These are phyloP conservation scores for Hipposideros armiger DNA, from an alignment of 2,113 vertebrate genomes.

Conservation along the genomic window DNA sequence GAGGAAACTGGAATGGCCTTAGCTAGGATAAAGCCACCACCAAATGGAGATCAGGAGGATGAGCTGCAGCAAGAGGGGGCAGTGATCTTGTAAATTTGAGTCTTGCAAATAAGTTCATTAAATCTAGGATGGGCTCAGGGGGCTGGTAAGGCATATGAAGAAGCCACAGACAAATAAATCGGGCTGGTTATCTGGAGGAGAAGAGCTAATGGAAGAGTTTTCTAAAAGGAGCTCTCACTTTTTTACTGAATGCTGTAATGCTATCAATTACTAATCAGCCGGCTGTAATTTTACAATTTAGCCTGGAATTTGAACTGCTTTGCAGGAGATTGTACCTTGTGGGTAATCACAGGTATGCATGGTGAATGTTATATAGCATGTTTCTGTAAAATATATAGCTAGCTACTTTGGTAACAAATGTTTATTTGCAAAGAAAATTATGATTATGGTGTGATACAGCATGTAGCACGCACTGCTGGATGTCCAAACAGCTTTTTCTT, in stretches of 20 bases:
- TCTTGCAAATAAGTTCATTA: constrained; percentile 17
- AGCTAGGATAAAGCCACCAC: background rate
- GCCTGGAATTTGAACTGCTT: constrained; percentile 30
- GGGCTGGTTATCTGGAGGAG: background rate
- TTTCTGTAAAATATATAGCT: constrained; percentile 51
- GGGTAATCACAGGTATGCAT: constrained; percentile 26
- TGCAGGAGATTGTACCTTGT: background rate
- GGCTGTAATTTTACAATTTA: constrained; percentile 56
- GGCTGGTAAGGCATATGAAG: background rate
- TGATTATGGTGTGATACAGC: background rate
- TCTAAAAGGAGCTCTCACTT: constrained; percentile 57
- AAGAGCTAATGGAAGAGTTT: constrained; percentile 16
- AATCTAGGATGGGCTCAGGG: background rate
- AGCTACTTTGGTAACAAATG: constrained; percentile 47
- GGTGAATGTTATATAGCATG: background rate
- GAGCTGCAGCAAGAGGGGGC: background rate
- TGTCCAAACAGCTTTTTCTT: constrained; percentile 9
- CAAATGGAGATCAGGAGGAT: constrained; percentile 35
- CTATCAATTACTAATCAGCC: constrained; percentile 30
- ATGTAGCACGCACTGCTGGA: background rate
- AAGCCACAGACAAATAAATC: constrained; percentile 6
- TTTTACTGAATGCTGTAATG: constrained; percentile 10
- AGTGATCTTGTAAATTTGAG: background rate
- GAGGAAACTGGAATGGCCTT: background rate
- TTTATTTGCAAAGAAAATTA: constrained; percentile 65